Evolutionary conservation across 1,140 invertebrate genomes (phyloP), one percentile per base, ranked within the genome.

Genomic region (Phortica variegata): DNA sequence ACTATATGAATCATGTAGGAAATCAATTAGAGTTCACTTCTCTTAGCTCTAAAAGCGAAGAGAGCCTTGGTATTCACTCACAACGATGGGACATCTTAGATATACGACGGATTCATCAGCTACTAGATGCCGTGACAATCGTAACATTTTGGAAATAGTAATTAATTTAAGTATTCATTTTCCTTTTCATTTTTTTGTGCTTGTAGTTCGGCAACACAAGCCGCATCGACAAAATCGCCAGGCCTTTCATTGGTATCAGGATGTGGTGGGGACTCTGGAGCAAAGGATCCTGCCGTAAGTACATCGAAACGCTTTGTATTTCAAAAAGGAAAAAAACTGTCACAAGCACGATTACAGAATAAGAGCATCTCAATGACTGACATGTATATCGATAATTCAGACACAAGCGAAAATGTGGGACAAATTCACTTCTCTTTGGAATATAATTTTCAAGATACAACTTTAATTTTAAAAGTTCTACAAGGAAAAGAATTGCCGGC

Each of bases 381-480:
- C 73, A 94, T 94, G 91, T 94, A 93, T 80, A 91, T 93, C 76
- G 91, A 94, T 79, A 93, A 91, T 78, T 86, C 88, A 17, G 90
- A 93, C 77, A 86, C 91, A 1, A 90, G 88, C 49, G 90, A 93
- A 78, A 93, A 92, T 77, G 90, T 93, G 49, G 92, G 92, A 16
- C 90, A 94, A 79, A 93, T 97, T 61, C 93, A 97, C 76, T 94
- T 97, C 79, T 93, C 89, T 36, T 79, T 97, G 62, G 91, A 94
- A 77, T 97, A 97, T 77, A 92, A 97, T 79, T 95, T 95, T 78
- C 91, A 94, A 79, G 91, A 92, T 61, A 91, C 90, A 50, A 96
- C 93, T 36, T 85, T 96, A 61, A 93, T 95, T 54, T 79, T 96
- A 52, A 89, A 88, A 78, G 92, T 95, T 63, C 85, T 93, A 65